Evolutionary conservation across 2,113 vertebrate species (phyloP).

Genomic region (Hyla sarda): DNA sequence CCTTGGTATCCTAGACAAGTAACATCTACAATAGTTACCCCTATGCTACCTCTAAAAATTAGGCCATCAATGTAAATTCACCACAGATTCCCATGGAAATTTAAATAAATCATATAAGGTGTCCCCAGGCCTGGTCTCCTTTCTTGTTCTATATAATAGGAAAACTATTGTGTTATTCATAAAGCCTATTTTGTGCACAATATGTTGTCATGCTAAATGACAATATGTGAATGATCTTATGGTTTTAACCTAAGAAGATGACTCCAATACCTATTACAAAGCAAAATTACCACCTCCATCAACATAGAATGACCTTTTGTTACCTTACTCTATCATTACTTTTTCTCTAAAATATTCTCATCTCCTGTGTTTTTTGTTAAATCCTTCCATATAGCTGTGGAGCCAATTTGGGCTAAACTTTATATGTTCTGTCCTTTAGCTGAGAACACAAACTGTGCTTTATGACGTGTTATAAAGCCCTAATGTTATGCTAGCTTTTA

Average conservation of each 20-base stretch:
- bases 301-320: conserved; percentile 18
- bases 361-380: not conserved
- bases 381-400: conserved; percentile 22
- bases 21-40: too few relatives aligned
- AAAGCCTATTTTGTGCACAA: not conserved
- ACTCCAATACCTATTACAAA: conserved; percentile 27
- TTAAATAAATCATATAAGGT: not conserved
- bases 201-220: not conserved
- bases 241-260: conserved; percentile 33
- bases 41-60: too few relatives aligned
- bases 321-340: conserved; percentile 39
- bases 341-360: conserved; percentile 24
- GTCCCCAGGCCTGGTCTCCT: not conserved
- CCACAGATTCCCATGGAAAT: not conserved
- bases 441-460: conserved; percentile 45
- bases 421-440: conserved; percentile 41
- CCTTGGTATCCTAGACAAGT: too few relatives aligned
- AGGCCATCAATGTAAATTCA: not conserved
- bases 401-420: conserved; percentile 41
- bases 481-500: conserved; percentile 43
- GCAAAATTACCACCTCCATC: not conserved
- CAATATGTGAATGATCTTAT: conserved; percentile 15
- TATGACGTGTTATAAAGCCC: conserved; percentile 38
- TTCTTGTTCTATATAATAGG: not conserved
- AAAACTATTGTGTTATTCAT: not conserved